These are phyloP conservation scores for Carassius gibelio DNA, from an alignment of 2,113 vertebrate genomes.

Conservation along the genomic window DNA sequence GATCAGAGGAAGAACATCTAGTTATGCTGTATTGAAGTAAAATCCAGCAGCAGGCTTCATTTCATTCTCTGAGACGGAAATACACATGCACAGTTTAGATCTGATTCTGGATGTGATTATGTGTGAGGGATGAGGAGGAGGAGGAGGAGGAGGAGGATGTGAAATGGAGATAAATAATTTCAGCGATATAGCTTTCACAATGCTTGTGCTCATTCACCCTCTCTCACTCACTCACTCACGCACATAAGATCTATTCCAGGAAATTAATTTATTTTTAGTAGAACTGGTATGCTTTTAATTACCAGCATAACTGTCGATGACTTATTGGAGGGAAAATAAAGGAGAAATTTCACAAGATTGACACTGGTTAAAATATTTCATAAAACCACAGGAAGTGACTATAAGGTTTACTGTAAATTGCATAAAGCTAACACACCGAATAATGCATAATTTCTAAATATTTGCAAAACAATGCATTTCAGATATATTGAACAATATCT, in stretches of 20 bases:
- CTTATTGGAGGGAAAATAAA: constrained; percentile 11
- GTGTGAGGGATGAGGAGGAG: neutral
- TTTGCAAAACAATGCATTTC: neutral
- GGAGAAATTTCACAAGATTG: neutral
- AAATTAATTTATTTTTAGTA: constrained; percentile 15
- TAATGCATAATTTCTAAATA: neutral
- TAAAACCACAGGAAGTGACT: constrained; percentile 11
- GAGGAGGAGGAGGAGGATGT: neutral
- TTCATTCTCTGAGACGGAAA: constrained; percentile 1
- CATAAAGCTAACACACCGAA: neutral
- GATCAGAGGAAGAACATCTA: constrained; percentile 13
- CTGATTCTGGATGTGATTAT: constrained; percentile 2
- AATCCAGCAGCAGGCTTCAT: neutral
- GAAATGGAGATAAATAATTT: constrained; percentile 22
- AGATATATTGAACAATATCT: too few relatives aligned
- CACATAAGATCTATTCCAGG: neutral
- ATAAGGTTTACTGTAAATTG: constrained; percentile 20
- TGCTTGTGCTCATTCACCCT: neutral
- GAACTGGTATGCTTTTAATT: constrained; percentile 28
- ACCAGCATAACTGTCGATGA: neutral
- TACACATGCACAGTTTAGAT: constrained; percentile 7
- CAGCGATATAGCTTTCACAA: constrained; percentile 2
- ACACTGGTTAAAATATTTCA: neutral
- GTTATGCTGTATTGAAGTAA: constrained; percentile 1
- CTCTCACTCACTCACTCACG: too few relatives aligned